phyloP scores from a whole-genome alignment of 2,797 vertebrate genomes.

The Threskiornis aethiopicus region DNA sequence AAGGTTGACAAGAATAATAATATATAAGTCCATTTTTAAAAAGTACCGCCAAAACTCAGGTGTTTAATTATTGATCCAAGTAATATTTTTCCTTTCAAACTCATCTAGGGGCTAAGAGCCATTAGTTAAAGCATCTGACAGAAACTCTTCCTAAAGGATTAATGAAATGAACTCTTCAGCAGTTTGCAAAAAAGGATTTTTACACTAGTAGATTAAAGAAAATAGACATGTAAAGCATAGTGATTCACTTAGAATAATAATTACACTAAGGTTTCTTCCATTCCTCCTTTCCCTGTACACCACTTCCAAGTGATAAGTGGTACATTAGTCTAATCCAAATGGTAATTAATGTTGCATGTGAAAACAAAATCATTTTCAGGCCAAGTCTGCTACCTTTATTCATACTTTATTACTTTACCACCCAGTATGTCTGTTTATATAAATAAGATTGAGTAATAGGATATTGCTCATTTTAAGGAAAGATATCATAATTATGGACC shows the following conservation, averaged over 20 bases:
- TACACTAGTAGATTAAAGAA: conserved; percentile 47
- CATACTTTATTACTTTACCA: not conserved
- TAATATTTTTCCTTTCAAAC: conserved; percentile 62
- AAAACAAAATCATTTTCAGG: not conserved
- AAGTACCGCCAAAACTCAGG: conserved; percentile 34
- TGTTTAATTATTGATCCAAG: conserved; percentile 71
- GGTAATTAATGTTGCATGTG: not conserved
- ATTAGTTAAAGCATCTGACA: conserved; percentile 58
- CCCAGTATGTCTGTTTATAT: not conserved
- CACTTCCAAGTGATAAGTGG: not conserved
- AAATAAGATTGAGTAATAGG: not conserved
- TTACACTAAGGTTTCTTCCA: not conserved
- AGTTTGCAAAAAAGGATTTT: conserved; percentile 48
- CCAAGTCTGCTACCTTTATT: not conserved
- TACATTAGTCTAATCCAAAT: not conserved
- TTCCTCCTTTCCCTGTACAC: not conserved
- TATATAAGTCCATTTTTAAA: not conserved
- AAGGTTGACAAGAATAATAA: conserved; percentile 50
- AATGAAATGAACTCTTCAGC: conserved; percentile 61
- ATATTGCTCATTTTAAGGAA: not conserved
- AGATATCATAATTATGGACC: not conserved
- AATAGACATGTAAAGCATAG: conserved; percentile 31
- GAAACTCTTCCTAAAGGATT: conserved; percentile 62
- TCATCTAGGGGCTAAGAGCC: conserved; percentile 10
- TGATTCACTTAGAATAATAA: conserved; percentile 22